Conservation (phyloP, 1,140 invertebrate species). For the Procambarus virginalis region DNA sequence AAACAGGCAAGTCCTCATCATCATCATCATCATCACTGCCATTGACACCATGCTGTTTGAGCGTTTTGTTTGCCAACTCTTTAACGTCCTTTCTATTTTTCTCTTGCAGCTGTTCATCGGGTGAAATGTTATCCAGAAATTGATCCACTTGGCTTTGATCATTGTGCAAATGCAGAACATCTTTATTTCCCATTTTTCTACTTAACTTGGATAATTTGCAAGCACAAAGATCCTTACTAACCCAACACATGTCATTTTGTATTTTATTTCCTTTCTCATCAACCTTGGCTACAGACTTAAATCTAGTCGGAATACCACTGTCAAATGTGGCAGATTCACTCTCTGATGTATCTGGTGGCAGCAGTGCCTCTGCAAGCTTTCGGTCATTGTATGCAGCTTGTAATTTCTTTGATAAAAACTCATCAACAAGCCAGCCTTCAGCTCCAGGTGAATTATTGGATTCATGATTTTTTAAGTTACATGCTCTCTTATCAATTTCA, state of each 20-base stretch:
- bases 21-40: constrained; percentile 35
- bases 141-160: neutral
- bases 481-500: neutral
- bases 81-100: constrained; percentile 42
- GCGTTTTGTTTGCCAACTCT: constrained; percentile 47
- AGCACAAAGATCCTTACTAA: neutral
- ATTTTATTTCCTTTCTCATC: neutral
- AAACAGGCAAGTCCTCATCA: neutral
- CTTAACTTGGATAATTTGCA: neutral
- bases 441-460: neutral
- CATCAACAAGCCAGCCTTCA: constrained; percentile 36
- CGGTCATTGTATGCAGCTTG: constrained; percentile 20
- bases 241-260: neutral
- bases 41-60: constrained; percentile 16
- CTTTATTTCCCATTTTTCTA: neutral
- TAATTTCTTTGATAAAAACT: constrained; percentile 36
- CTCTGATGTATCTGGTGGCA: neutral
- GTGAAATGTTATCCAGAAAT: neutral
- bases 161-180: neutral
- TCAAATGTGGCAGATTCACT: neutral
- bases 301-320: neutral
- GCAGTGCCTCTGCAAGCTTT: constrained; percentile 26
- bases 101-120: neutral
- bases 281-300: neutral
- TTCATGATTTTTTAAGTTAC: constrained; percentile 16